These are phyloP conservation scores for Pholis gunnellus DNA, from an alignment of 2,113 vertebrate genomes.

Conservation along the genomic window DNA sequence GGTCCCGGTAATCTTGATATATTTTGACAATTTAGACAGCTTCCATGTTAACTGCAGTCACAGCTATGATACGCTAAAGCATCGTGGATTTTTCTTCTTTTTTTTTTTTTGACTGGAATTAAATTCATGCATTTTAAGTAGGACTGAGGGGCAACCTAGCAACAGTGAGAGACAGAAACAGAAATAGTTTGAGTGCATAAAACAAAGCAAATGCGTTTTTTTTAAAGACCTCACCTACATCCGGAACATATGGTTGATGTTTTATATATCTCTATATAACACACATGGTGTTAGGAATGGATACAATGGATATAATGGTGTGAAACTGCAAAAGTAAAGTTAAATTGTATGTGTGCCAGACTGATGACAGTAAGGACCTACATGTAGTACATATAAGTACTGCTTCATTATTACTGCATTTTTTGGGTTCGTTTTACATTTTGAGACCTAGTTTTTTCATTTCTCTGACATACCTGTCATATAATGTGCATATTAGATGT, in stretches of 20 bases:
- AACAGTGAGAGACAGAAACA: constrained; percentile 5
- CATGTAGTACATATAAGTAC: not conserved
- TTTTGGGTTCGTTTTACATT: not conserved
- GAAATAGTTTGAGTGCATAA: not conserved
- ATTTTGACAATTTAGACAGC: constrained; percentile 14
- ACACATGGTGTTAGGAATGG: not conserved
- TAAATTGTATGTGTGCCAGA: not conserved
- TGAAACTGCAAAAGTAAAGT: not conserved
- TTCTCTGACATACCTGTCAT: not conserved
- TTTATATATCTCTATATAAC: not conserved
- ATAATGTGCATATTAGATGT: not conserved
- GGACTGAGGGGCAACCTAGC: constrained; percentile 12
- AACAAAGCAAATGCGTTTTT: not conserved
- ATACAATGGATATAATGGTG: too few relatives aligned
- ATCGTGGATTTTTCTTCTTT: not conserved
- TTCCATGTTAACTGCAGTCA: constrained; percentile 3
- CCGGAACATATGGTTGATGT: not conserved
- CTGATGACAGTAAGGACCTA: not conserved
- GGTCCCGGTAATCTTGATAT: not conserved
- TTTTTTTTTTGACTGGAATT: constrained; percentile 9
- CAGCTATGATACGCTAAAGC: constrained; percentile 12
- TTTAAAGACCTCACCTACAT: not conserved
- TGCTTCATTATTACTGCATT: not conserved
- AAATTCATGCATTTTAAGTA: constrained; percentile 22
- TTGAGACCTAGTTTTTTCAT: not conserved